Evolutionary conservation across 35 echinoderm and acorn worm species (phyloP), one percentile per base, ranked within the genome.

Genomic region (Eucidaris tribuloides): DNA sequence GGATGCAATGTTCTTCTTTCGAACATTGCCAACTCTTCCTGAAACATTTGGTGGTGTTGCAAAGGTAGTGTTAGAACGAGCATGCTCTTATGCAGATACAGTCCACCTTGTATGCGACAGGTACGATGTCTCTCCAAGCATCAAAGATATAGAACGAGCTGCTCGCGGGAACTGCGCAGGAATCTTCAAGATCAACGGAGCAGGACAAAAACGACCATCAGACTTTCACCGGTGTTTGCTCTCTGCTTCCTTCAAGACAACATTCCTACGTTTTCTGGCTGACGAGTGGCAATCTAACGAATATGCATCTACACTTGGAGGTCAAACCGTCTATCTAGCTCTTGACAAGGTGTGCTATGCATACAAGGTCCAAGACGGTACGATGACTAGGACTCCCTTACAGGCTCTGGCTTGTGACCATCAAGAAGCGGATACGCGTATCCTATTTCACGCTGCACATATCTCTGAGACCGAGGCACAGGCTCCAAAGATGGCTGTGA

Each of bases 61-160:
- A 7, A 45, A 42, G 66, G 56, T 5, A 20, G 35, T 83, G 4
- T 24, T 83, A 14, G 5, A 45, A 45, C 7, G 41, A 14, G 40
- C 41, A 28, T 83, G 81, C 29, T 44, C 59, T 17, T 66, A 36
- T 23, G 61, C 41, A 45, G 59, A 27, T 41, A 43, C 18, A 29
- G 40, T 83, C 3, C 81, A 83, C 29, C 13, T 83, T 44, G 40
- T 83, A 2, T 83, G 58, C 29, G 59, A 65, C 40, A 83, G 37
- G 29, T 83, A 64, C 32, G 41, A 31, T 28, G 20, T 30, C 1
- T 20, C 18, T 19, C 28, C 81, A 13, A 5, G 7, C 46, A 83
- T 83, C 19, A 83, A 83, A 27, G 58, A 83, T 31, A 2, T 25
- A 5, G 81, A 83, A 46, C 34, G 81, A 40, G 24, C 7, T n/a